These are phyloP conservation scores for Phalacrocorax brasilianus DNA, from an alignment of 2,113 vertebrate genomes.

Conservation along the genomic window DNA sequence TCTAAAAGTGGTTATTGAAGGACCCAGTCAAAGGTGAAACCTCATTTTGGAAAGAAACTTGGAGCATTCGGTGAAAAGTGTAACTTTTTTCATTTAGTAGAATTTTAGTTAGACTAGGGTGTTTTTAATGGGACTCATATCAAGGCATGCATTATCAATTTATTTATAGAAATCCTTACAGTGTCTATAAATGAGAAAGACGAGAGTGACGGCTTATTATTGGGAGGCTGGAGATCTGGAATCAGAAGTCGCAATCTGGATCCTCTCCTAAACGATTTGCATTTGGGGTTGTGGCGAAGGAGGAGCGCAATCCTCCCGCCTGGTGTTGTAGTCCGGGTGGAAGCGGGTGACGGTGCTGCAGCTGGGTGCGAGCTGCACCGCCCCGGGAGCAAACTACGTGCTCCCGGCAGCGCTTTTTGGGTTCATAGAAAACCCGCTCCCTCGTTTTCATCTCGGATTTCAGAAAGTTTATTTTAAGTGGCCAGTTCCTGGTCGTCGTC, in stretches of 20 bases:
- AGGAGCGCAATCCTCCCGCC: neutral
- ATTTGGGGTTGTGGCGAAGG: neutral
- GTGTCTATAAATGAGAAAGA: neutral
- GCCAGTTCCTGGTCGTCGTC: constrained; percentile 34
- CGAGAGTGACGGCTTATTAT: neutral
- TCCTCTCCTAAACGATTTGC: neutral
- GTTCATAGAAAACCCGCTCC: neutral
- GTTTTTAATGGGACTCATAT: neutral
- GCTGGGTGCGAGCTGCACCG: neutral
- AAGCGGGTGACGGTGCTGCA: neutral
- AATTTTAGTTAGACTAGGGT: neutral
- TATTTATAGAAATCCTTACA: neutral
- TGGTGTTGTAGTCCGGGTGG: neutral
- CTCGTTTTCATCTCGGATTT: accelerated
- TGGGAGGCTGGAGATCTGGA: neutral
- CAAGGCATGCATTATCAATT: neutral
- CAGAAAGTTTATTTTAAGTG: constrained; percentile 33
- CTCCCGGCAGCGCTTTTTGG: neutral
- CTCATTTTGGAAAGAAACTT: neutral
- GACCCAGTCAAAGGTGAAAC: neutral
- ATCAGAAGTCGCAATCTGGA: neutral
- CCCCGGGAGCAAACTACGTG: neutral
- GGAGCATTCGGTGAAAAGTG: neutral
- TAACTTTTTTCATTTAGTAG: neutral
- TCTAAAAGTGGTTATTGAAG: neutral